A percentile compares a stretch with the other conserved stretches of the same genome.
Evolutionary conservation across 2,888 invertebrate species (phyloP).

Genomic region (Torymus tubicola): DNA sequence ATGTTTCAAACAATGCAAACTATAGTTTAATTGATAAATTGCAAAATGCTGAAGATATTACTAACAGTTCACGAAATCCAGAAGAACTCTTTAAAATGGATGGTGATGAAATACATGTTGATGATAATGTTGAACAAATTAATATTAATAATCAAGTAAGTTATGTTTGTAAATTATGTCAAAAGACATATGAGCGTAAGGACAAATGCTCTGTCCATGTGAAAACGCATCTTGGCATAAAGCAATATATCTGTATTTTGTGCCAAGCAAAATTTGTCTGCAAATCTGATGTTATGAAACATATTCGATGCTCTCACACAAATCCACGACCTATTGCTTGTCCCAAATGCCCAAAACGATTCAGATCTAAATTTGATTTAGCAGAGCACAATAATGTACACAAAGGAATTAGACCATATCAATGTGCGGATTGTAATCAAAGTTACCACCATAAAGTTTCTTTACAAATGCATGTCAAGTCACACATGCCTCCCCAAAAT

Average conservation of each 20-base stretch:
- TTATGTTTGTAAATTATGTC: slow-evolving; percentile 72
- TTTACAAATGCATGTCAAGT: slow-evolving; percentile 74
- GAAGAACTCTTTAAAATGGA: slow-evolving; percentile 72
- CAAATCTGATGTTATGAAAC: slow-evolving; percentile 75
- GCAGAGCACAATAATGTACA: slow-evolving; percentile 75
- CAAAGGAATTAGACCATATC: slow-evolving; percentile 73
- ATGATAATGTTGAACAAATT: slow-evolving; percentile 72
- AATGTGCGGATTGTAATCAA: slow-evolving; percentile 72
- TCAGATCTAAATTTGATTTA: slow-evolving; percentile 74
- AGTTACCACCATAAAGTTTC: slow-evolving; percentile 75
- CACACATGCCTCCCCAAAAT: slow-evolving; percentile 74
- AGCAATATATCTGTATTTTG: slow-evolving; percentile 73
- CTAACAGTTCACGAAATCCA: slow-evolving; percentile 69
- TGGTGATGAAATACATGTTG: slow-evolving; percentile 74
- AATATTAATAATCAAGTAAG: slow-evolving; percentile 69
- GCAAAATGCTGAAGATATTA: no score
- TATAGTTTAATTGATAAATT: slow-evolving; percentile 64
- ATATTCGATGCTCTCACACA: slow-evolving; percentile 74
- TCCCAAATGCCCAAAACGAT: slow-evolving; percentile 74
- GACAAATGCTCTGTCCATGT: slow-evolving; percentile 75
- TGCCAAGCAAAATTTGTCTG: slow-evolving; percentile 74
- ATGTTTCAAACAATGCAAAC: slow-evolving; percentile 63
- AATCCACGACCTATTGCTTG: slow-evolving; percentile 74
- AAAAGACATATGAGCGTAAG: slow-evolving; percentile 72
- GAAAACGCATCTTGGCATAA: slow-evolving; percentile 74